phyloP scores from a whole-genome alignment of 2,797 vertebrate genomes.

The Acanthis flammea region DNA sequence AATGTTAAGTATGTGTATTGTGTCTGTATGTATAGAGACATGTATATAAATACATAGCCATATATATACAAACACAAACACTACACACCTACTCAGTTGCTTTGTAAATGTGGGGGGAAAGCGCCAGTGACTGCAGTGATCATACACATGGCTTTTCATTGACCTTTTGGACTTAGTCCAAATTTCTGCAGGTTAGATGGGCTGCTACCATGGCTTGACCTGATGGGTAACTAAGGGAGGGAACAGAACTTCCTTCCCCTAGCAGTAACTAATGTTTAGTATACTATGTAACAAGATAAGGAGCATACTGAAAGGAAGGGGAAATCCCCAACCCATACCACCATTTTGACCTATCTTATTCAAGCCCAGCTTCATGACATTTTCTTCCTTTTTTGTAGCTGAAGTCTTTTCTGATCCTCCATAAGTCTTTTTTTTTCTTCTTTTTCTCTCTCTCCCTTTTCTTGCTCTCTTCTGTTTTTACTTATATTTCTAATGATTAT shows the following conservation, averaged over 20 bases:
- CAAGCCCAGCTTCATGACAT: conserved; percentile 58
- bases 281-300: conserved; percentile 51
- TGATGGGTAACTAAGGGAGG: conserved; percentile 44
- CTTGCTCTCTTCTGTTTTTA: neutral
- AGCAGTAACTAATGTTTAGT: conserved; percentile 37
- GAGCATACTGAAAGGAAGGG: conserved; percentile 54
- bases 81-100: conserved; percentile 42
- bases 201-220: conserved; percentile 64
- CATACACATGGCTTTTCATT: conserved; percentile 75
- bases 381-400: conserved; percentile 65
- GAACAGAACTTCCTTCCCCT: conserved; percentile 9
- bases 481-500: neutral
- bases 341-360: conserved; percentile 51
- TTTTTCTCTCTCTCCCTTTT: neutral
- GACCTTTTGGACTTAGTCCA: conserved; percentile 59
- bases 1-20: neutral
- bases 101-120: conserved; percentile 47
- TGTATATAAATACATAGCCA: neutral
- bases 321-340: conserved; percentile 47
- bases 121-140: conserved; percentile 68
- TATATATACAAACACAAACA: conserved; percentile 58
- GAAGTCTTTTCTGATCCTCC: conserved; percentile 41
- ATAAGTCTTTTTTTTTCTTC: neutral
- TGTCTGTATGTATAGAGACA: conserved; percentile 44
- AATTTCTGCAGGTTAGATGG: conserved; percentile 61